These are phyloP conservation scores for Chaetophractus vellerosus DNA, from an alignment of 2,797 vertebrate genomes.

Conservation along the genomic window DNA sequence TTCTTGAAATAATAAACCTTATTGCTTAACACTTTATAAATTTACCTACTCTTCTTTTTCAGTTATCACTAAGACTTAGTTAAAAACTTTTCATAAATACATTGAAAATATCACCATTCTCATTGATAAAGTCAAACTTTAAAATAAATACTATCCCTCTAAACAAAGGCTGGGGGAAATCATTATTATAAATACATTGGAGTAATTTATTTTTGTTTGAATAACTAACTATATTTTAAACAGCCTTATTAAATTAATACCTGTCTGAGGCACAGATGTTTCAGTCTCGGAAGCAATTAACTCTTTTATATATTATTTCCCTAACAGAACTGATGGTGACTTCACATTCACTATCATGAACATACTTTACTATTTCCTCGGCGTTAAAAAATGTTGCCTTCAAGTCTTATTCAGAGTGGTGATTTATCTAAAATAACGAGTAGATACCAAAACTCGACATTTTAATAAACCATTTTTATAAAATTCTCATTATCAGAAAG, in stretches of 20 bases:
- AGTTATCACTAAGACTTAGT: not conserved
- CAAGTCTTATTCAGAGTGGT: constrained; percentile 52
- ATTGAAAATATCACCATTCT: constrained; percentile 25
- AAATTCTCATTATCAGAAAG: constrained; percentile 51
- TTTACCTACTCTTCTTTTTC: not conserved
- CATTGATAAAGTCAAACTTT: not conserved
- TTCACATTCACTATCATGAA: constrained; percentile 64
- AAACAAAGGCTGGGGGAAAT: not conserved
- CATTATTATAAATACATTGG: constrained; percentile 19
- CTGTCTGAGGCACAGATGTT: constrained; percentile 58
- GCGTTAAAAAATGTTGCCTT: constrained; percentile 69
- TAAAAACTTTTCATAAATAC: constrained; percentile 7
- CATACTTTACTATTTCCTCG: constrained; percentile 71
- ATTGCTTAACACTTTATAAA: not conserved
- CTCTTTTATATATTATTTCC: constrained; percentile 41
- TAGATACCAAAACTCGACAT: constrained; percentile 57
- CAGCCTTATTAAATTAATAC: constrained; percentile 46
- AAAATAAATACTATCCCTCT: not conserved
- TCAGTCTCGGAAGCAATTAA: constrained; percentile 63
- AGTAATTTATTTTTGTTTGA: constrained; percentile 48
- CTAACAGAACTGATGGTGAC: constrained; percentile 57
- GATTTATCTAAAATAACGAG: constrained; percentile 77
- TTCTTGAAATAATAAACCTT: constrained; percentile 10
- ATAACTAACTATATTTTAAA: constrained; percentile 59
- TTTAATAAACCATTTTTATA: constrained; percentile 71